These are phyloP conservation scores for Tanytarsus gracilentus DNA, from an alignment of 2,888 invertebrate genomes.

Conservation along the genomic window DNA sequence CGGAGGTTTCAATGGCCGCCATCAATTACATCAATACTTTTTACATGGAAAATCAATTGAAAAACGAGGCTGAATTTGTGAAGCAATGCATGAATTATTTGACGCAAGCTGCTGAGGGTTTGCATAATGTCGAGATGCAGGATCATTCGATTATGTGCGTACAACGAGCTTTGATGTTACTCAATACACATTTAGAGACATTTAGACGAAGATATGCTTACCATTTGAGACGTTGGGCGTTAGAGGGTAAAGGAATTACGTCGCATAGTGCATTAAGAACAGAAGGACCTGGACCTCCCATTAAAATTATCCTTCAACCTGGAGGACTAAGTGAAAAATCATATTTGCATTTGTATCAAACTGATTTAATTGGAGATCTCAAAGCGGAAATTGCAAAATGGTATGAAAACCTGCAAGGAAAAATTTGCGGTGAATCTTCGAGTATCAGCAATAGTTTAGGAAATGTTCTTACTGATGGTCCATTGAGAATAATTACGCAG, in stretches of 20 bases:
- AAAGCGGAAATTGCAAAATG: constrained; percentile 91
- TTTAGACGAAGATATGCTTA: constrained; percentile 82
- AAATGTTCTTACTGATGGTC: constrained; percentile 68
- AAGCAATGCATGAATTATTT: constrained; percentile 88
- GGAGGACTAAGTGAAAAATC: constrained; percentile 82
- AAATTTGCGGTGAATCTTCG: constrained; percentile 42
- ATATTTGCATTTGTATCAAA: constrained; percentile 66
- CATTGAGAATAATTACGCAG: constrained; percentile 83
- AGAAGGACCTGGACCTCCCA: constrained; percentile 51
- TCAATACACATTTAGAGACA: constrained; percentile 89
- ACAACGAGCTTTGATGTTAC: constrained; percentile 74
- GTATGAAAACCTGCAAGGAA: constrained; percentile 63
- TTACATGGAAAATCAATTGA: constrained; percentile 85
- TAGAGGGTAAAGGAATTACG: constrained; percentile 70
- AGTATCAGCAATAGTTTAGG: constrained; percentile 59
- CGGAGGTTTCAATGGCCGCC: constrained; percentile 90
- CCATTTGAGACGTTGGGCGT: constrained; percentile 79
- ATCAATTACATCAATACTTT: constrained; percentile 90
- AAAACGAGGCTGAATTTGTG: constrained; percentile 87
- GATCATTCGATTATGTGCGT: constrained; percentile 81
- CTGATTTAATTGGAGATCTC: constrained; percentile 85
- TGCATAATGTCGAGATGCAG: constrained; percentile 46
- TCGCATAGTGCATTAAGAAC: constrained; percentile 54
- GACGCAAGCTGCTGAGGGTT: constrained; percentile 69
- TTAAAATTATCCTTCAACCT: constrained; percentile 77